Evolutionary conservation across 2,888 invertebrate species (phyloP), one percentile per base, ranked within the genome.

Genomic region (Tortrix viridana): DNA sequence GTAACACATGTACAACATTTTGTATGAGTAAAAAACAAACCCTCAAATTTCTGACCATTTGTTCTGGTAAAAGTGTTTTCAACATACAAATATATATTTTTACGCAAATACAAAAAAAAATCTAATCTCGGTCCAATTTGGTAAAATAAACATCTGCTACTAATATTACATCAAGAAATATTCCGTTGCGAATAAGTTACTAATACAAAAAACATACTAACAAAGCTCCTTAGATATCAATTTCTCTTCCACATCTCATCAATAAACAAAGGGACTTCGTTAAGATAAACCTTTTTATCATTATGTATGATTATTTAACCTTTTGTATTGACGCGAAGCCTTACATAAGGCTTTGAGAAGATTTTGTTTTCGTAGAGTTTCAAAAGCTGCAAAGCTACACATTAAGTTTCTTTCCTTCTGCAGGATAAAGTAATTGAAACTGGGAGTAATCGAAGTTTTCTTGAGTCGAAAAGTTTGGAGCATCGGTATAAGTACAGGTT

Each of bases 391-490:
- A 48, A 60, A 55, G 41, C 55, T 32, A 54, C 26, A 16, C 43
- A 55, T 61, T 61, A 49, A 37, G 49, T 37, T 61, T 44, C 49
- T 55, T 55, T 49, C 37, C 43, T 22, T 53, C n/a, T 18, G 9
- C 26, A 49, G 55, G 41, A 62, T 56, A 50, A 61, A 56, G 61
- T 56, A 52, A 54, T 53, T 47, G 48, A 60, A 50, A 50, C 50
- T 32, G 38, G 23, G 50, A 62, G 62, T 44, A 62, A 62, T 56
- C 50, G 61, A 49, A 60, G 60, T 61, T 56, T 38, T 19, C 50
- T 56, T 41, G 19, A 50, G 50, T 38, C 62, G 23, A 52, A 48
- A 49, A 55, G 44, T 61, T 61, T 49, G 37, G 20, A 14, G 12
- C 32, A 12, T 18, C 19, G 19, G 19, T 19, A 1, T 19, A 16